phyloP scores from a whole-genome alignment of 2,888 invertebrate species.

The Chrysolina oricalcia region DNA sequence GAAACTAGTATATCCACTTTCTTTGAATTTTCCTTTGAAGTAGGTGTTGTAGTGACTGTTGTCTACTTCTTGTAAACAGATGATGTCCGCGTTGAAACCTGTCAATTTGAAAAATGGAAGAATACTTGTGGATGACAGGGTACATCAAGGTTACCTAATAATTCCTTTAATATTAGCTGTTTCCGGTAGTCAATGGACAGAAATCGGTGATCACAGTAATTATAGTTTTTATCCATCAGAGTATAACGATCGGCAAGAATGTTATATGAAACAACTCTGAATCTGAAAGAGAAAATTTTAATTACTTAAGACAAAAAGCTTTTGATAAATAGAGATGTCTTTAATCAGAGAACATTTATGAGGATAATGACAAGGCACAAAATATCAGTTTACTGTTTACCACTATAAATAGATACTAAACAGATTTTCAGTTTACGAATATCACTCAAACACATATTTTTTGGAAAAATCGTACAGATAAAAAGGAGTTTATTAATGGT shows the following conservation, averaged over 20 bases:
- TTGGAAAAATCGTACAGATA: too few species aligned
- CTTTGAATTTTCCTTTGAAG: constrained; percentile 76
- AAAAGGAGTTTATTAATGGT: too few species aligned
- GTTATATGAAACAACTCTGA: constrained; percentile 91
- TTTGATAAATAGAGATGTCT: too few species aligned
- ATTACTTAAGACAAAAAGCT: too few species aligned
- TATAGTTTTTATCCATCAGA: constrained; percentile 86
- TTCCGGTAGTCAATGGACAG: constrained; percentile 90
- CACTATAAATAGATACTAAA: too few species aligned
- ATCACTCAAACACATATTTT: too few species aligned
- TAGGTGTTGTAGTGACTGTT: constrained; percentile 82
- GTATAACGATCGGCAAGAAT: constrained; percentile 93
- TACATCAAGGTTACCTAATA: constrained; percentile 75
- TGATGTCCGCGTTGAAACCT: constrained; percentile 93
- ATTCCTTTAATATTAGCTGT: constrained; percentile 87
- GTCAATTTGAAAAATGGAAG: constrained; percentile 18
- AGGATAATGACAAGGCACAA: too few species aligned
- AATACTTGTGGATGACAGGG: background rate
- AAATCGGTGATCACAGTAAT: constrained; percentile 89
- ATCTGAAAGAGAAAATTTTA: constrained; percentile 71
- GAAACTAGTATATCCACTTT: constrained; percentile 75
- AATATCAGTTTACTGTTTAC: too few species aligned
- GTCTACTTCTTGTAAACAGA: constrained; percentile 96
- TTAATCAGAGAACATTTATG: too few species aligned
- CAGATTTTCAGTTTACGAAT: too few species aligned